Conservation (phyloP, 2,888 invertebrate genomes). For the Drosophila peninsularis region DNA sequence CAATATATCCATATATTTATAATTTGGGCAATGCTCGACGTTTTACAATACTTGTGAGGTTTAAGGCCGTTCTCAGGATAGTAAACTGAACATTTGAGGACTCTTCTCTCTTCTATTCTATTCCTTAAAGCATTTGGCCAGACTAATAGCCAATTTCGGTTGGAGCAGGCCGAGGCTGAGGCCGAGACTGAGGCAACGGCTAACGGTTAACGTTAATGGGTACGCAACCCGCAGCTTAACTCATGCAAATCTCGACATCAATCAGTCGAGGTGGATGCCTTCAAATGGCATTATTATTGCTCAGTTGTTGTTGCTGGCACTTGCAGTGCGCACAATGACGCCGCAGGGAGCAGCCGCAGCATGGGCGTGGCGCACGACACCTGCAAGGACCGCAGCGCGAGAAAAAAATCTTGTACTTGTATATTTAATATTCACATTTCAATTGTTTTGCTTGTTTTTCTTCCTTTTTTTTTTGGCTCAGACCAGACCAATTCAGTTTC, state of each 20-base stretch:
- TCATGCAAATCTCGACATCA: slow-evolving; percentile 45
- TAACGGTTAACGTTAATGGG: slow-evolving; percentile 22
- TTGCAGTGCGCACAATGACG: slow-evolving; percentile 66
- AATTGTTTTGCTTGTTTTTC: slow-evolving; percentile 46
- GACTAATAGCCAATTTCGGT: slow-evolving; percentile 44
- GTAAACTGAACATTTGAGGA: too few species aligned
- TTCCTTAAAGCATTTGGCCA: slow-evolving; percentile 13
- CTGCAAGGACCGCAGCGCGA: slow-evolving; percentile 28
- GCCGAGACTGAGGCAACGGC: background rate
- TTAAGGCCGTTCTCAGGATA: too few species aligned
- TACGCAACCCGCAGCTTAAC: slow-evolving; percentile 4
- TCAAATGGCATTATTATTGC: slow-evolving; percentile 61
- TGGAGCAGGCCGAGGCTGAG: too few species aligned
- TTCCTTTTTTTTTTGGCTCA: background rate
- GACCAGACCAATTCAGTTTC: background rate
- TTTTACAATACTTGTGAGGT: too few species aligned
- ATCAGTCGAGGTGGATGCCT: slow-evolving; percentile 55
- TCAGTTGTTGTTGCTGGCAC: slow-evolving; percentile 21
- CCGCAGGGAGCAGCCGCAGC: slow-evolving; percentile 55
- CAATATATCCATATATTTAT: too few species aligned
- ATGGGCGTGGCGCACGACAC: slow-evolving; percentile 25
- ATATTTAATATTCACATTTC: slow-evolving; percentile 78
- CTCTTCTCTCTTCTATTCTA: too few species aligned
- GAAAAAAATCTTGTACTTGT: slow-evolving; percentile 61
- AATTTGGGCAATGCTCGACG: too few species aligned